A percentile compares a stretch with the other conserved stretches of the same genome.
phyloP scores from a whole-genome alignment of 2,113 vertebrate species.

The Corvus hawaiiensis region DNA sequence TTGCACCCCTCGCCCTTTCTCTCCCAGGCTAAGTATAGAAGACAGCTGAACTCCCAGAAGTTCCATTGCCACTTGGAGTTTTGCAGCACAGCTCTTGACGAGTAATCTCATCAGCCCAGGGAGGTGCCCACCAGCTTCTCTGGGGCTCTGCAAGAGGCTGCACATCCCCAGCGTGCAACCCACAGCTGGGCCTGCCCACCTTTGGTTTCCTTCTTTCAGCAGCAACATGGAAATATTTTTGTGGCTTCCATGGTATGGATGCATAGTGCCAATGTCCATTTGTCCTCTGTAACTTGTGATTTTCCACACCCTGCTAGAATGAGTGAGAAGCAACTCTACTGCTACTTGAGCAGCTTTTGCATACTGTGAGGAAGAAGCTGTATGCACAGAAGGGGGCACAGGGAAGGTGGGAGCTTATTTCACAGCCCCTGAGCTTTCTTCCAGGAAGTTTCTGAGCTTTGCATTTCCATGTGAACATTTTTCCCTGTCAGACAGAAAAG shows the following conservation, averaged over 20 bases:
- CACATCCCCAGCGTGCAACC: background rate
- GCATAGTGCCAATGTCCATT: background rate
- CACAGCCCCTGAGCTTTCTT: background rate
- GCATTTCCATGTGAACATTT: background rate
- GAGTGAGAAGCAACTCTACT: background rate
- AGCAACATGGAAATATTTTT: background rate
- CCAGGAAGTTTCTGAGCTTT: background rate
- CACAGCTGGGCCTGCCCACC: background rate
- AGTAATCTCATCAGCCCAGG: background rate
- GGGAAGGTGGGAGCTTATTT: background rate
- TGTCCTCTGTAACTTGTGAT: background rate
- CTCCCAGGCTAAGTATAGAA: background rate
- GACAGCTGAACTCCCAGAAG: background rate
- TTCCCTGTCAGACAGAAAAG: background rate
- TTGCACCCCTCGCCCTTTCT: rapidly evolving
- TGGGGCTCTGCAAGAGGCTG: background rate
- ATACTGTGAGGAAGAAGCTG: background rate
- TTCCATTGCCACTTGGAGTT: background rate
- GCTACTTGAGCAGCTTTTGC: background rate
- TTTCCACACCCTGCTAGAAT: background rate
- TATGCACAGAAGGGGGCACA: rapidly evolving
- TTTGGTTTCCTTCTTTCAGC: background rate
- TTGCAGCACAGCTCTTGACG: rapidly evolving
- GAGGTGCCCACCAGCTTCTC: background rate
- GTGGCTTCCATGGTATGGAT: background rate